A percentile compares a stretch with the other conserved stretches of the same genome.
Conservation (phyloP, 64 coral and sea anemone species). For the Catalaphyllia jardinei region DNA sequence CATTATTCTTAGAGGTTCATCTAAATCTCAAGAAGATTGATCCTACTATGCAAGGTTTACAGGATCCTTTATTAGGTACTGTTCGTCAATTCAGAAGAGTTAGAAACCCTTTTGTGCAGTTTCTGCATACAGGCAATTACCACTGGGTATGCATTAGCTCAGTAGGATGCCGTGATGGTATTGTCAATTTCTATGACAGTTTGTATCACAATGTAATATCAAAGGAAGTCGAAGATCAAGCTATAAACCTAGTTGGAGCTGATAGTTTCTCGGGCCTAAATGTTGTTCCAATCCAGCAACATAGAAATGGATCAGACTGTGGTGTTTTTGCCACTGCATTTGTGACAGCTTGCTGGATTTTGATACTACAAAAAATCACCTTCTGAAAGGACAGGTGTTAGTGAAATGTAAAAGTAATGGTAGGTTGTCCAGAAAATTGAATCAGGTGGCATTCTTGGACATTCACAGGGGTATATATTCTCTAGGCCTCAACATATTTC, state of each 20-base stretch:
- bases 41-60: conserved; percentile 45
- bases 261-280: too few relatives aligned
- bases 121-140: conserved; percentile 48
- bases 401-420: too few relatives aligned
- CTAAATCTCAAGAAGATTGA: conserved; percentile 52
- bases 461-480: too few relatives aligned
- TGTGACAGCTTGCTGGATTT: neutral
- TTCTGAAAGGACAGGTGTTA: too few relatives aligned
- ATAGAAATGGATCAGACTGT: conserved; percentile 9
- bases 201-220: conserved; percentile 47
- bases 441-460: too few relatives aligned
- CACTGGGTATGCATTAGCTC: conserved; percentile 66
- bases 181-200: conserved; percentile 61
- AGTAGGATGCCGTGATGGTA: conserved; percentile 34
- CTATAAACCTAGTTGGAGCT: conserved; percentile 37
- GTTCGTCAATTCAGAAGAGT: conserved; percentile 53
- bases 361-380: neutral
- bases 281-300: too few relatives aligned
- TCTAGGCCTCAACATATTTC: too few relatives aligned
- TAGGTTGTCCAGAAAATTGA: too few relatives aligned
- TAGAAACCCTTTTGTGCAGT: conserved; percentile 42
- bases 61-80: conserved; percentile 31
- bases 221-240: conserved; percentile 53
- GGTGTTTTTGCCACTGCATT: neutral
- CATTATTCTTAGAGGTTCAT: conserved; percentile 44